phyloP scores from a whole-genome alignment of 2,113 vertebrate species.

The Gadus chalcogrammus region DNA sequence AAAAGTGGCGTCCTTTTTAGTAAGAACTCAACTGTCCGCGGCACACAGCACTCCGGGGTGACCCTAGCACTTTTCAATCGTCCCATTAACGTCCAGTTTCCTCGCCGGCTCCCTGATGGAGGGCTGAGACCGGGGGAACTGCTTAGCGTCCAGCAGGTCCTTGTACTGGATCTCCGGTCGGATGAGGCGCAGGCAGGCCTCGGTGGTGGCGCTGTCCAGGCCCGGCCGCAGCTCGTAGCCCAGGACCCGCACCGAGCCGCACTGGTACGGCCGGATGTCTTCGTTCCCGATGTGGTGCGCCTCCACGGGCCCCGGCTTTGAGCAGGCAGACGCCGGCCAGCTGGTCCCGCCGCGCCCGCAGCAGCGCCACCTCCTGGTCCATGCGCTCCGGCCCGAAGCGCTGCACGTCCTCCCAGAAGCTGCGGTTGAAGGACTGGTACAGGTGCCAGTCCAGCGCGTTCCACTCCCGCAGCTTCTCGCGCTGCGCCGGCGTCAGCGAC shows the following conservation, averaged over 20 bases:
- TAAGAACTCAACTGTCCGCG: background rate
- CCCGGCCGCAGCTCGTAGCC: constrained; percentile 80
- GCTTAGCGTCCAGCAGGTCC: constrained; percentile 80
- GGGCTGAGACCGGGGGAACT: constrained; percentile 66
- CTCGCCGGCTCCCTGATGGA: constrained; percentile 7
- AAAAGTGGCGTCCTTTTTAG: background rate
- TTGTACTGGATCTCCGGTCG: constrained; percentile 90
- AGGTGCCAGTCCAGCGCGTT: constrained; percentile 86
- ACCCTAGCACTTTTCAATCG: constrained; percentile 42
- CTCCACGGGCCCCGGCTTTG: constrained; percentile 75
- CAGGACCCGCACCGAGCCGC: constrained; percentile 80
- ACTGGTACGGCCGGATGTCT: constrained; percentile 84
- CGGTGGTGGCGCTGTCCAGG: constrained; percentile 68
- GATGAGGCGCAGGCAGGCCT: constrained; percentile 78
- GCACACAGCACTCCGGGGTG: constrained; percentile 26
- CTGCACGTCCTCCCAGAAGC: constrained; percentile 81
- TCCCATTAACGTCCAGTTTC: constrained; percentile 38
- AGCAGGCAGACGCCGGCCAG: constrained; percentile 76
- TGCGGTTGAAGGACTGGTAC: constrained; percentile 82
- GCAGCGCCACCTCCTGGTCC: constrained; percentile 71
- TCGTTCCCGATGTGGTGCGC: constrained; percentile 77
- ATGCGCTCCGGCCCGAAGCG: constrained; percentile 74
- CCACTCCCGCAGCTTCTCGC: constrained; percentile 78
- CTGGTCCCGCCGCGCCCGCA: constrained; percentile 67
- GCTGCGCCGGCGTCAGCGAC: constrained; percentile 60